Percentiles rank a stretch among this genome's conserved stretches.
Evolutionary conservation across 1,140 invertebrate genomes (phyloP).

Genomic region (Aphelinus atriplicis): DNA sequence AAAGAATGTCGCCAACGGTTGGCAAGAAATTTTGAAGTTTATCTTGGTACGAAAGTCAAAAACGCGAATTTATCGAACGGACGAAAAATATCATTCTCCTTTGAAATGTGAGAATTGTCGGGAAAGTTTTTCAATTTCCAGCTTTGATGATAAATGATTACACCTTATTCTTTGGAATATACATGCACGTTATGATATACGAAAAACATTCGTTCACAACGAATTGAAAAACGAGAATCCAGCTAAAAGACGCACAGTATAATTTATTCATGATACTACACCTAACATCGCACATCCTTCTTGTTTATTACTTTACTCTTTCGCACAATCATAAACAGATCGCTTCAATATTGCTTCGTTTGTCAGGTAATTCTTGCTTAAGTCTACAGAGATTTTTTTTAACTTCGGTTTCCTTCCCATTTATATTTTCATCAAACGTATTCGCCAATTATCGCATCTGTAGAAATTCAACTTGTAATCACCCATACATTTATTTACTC

Average conservation of each 20-base stretch:
- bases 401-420: background rate
- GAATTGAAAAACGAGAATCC: conserved; percentile 57
- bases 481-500: background rate
- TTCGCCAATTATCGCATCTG: too few species aligned
- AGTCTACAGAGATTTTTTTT: background rate
- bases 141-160: too few species aligned
- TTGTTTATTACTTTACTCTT: conserved; percentile 10
- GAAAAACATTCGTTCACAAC: conserved; percentile 54
- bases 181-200: conserved; percentile 48
- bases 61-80: too few species aligned
- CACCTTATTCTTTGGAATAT: conserved; percentile 43
- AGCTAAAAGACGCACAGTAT: conserved; percentile 55
- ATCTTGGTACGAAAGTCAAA: too few species aligned
- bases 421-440: background rate
- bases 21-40: too few species aligned
- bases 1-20: too few species aligned
- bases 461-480: background rate
- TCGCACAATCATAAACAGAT: conserved; percentile 20
- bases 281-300: conserved; percentile 44
- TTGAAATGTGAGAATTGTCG: too few species aligned
- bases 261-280: conserved; percentile 50
- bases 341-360: conserved; percentile 36
- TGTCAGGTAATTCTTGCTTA: conserved; percentile 34
- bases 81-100: conserved; percentile 2
- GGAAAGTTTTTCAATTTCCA: too few species aligned